phyloP scores from a whole-genome alignment of 2,113 vertebrate genomes.

The Lontra canadensis region DNA sequence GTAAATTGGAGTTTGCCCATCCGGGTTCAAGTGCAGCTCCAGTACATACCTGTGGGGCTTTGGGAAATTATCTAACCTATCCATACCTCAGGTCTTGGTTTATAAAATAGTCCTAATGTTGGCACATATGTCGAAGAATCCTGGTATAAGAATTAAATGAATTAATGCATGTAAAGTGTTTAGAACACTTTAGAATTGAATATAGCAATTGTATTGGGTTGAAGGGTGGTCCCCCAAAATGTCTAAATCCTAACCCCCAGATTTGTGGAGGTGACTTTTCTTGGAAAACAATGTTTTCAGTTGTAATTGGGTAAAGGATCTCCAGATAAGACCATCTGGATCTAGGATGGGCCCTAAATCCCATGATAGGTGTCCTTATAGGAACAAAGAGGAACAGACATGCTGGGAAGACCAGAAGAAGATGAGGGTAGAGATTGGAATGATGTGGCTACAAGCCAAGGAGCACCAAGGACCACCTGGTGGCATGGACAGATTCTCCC shows the following conservation, averaged over 20 bases:
- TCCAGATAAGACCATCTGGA: background rate
- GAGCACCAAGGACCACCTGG: too few relatives aligned
- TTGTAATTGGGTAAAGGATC: background rate
- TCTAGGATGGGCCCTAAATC: background rate
- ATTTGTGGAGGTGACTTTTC: background rate
- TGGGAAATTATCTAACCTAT: background rate
- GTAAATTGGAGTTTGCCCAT: background rate
- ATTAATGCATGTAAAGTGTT: background rate
- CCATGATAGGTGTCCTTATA: background rate
- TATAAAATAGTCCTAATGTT: background rate
- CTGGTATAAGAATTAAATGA: background rate
- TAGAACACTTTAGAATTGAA: background rate
- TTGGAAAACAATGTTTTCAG: background rate
- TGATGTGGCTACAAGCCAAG: background rate
- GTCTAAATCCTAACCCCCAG: background rate
- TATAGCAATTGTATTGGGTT: background rate
- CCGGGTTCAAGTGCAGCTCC: background rate
- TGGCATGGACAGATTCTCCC: accelerated
- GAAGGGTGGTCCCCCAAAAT: accelerated
- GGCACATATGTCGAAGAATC: background rate
- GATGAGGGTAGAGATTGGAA: background rate
- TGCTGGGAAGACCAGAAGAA: too few relatives aligned
- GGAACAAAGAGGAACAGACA: background rate
- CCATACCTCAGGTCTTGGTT: background rate
- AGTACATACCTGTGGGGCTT: background rate